Percentiles rank a stretch among this genome's conserved stretches.
phyloP scores from a whole-genome alignment of 2,797 vertebrate genomes.

The Meriones psammophilus region DNA sequence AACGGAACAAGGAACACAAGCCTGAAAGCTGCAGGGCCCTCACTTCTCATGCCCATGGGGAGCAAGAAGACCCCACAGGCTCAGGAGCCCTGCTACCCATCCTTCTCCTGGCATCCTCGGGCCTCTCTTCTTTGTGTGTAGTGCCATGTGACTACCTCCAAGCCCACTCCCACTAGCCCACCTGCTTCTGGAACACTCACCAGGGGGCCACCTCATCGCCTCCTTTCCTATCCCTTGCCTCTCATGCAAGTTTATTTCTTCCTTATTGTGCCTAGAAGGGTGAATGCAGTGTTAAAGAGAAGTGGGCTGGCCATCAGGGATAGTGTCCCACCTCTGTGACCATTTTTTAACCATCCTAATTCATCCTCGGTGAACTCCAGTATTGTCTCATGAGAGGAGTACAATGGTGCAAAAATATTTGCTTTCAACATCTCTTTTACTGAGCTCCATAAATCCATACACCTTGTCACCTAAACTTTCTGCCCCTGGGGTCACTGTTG shows the following conservation, averaged over 20 bases:
- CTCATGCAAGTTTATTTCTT: neutral
- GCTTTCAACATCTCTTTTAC: constrained; percentile 53
- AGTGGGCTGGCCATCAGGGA: neutral
- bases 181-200: neutral
- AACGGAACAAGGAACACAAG: constrained; percentile 52
- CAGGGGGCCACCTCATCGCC: no score
- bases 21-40: constrained; percentile 36
- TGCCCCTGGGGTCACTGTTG: constrained; percentile 41
- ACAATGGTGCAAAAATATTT: constrained; percentile 65
- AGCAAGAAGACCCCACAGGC: neutral
- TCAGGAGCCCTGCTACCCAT: neutral
- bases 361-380: constrained; percentile 68
- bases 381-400: constrained; percentile 50
- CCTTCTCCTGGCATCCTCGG: fast-evolving
- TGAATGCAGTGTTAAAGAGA: neutral
- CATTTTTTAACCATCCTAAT: constrained; percentile 73
- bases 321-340: constrained; percentile 51
- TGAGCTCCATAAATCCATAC: neutral
- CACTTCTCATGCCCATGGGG: neutral
- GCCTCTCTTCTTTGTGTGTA: neutral
- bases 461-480: constrained; percentile 61
- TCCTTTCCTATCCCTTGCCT: neutral
- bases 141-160: neutral
- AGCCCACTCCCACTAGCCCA: no score
- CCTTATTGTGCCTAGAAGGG: neutral